Conservation (phyloP, 92 coral and sea anemone genomes). For the Phymanthus crucifer region DNA sequence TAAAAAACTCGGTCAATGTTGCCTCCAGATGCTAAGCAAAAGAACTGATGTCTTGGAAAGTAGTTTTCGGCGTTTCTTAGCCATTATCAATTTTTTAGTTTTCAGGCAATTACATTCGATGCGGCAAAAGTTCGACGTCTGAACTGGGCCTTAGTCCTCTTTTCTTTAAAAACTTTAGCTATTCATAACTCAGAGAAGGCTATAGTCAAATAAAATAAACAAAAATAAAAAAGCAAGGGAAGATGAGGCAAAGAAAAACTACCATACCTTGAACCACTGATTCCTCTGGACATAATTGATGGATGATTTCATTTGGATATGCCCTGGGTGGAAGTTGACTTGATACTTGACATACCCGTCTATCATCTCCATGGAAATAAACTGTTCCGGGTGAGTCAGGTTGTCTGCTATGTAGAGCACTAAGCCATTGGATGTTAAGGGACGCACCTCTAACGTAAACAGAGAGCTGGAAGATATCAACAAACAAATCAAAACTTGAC, state of each 20-base stretch:
- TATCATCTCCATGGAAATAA: conserved; percentile 69
- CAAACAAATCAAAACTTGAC: too few relatives aligned
- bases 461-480: not conserved
- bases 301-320: conserved; percentile 55
- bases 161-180: too few relatives aligned
- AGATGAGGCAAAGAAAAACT: not conserved
- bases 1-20: too few relatives aligned
- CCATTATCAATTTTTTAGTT: too few relatives aligned
- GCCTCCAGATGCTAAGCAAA: too few relatives aligned
- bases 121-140: too few relatives aligned
- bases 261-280: conserved; percentile 65
- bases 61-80: too few relatives aligned
- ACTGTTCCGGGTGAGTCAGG: conserved; percentile 62
- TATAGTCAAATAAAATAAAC: not conserved
- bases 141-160: too few relatives aligned
- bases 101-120: too few relatives aligned
- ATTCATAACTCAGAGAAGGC: too few relatives aligned
- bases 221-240: not conserved
- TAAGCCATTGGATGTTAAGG: conserved; percentile 83
- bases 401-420: conserved; percentile 71
- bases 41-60: too few relatives aligned
- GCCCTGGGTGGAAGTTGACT: conserved; percentile 61
- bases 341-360: conserved; percentile 58
- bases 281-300: conserved; percentile 66
- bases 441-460: conserved; percentile 57